Evolutionary conservation across 1,140 invertebrate genomes (phyloP), one percentile per base, ranked within the genome.

Genomic region (Cherax quadricarinatus): DNA sequence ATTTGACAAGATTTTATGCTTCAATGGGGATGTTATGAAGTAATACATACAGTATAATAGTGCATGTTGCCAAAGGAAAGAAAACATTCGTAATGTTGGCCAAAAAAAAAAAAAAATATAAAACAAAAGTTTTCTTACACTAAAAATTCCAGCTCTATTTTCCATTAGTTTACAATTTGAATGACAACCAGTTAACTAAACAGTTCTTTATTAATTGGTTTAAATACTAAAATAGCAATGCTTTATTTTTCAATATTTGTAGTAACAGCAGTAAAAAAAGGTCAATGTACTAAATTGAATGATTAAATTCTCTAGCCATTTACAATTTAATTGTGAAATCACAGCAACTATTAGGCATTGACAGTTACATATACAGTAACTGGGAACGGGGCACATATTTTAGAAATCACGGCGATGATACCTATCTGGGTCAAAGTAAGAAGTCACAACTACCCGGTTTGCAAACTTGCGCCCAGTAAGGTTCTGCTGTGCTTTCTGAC

Each of bases 401-500:
- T 98, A 99, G 96, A 99, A 99, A 96, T 99, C 98, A 96, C 99
- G 96, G 95, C 99, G 96, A 95, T 99, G 99, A 96, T 99, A 99
- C 95, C 98, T 98, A 95, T 99, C 99, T 14, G 98, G 98, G 95
- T 99, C 99, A 95, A 98, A 99, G 95, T 99, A 99, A 2, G 99
- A 99, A 14, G 99, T 99, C 16, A 99, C 99, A 16, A 99, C 99
- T 70, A 99, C 99, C 87, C 99, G 96, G 95, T 99, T 99, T 94
- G 98, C 99, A 96, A 99, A 99, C 95, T 99, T 99, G 82, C 99
- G 96, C 81, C 99, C 99, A 75, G 99, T 99, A 4, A 99, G 96
- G 5, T 98, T 98, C 94, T 99, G 99, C 95, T 99, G 99, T 7
- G 99, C 99, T 94, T 99, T 99, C 95, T 99, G 99, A 95, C 99